A percentile compares a stretch with the other conserved stretches of the same genome.
Conservation (phyloP, 2,797 vertebrate species). For the Balearica regulorum region DNA sequence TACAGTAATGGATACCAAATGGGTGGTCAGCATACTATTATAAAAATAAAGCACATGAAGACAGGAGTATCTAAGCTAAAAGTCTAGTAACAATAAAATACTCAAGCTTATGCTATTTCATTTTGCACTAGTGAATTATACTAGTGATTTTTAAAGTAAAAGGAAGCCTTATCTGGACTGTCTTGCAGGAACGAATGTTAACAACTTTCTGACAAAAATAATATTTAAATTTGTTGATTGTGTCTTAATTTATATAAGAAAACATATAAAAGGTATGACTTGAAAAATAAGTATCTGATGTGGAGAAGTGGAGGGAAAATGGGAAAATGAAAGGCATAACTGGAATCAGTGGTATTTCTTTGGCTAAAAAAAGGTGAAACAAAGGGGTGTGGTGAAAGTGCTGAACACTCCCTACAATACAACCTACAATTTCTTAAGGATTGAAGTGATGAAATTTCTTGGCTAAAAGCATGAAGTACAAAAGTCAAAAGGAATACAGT, state of each 20-base stretch:
- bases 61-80: background rate
- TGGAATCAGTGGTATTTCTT: background rate
- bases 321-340: background rate
- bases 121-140: background rate
- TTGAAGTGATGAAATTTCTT: background rate
- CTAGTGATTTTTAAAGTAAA: background rate
- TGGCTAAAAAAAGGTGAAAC: background rate
- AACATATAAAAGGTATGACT: background rate
- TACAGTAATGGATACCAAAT: rapidly evolving
- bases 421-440: background rate
- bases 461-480: background rate
- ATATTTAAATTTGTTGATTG: background rate
- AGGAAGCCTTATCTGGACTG: background rate
- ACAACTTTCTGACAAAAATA: background rate
- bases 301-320: background rate
- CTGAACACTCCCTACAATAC: background rate
- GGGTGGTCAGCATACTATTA: background rate
- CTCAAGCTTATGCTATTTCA: background rate
- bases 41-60: background rate
- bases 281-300: background rate
- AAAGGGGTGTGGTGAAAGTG: background rate
- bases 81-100: background rate
- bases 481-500: background rate
- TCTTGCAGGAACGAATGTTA: background rate
- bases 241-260: background rate